Conservation (phyloP, 2,888 invertebrate genomes). For the Desoria tigrina region DNA sequence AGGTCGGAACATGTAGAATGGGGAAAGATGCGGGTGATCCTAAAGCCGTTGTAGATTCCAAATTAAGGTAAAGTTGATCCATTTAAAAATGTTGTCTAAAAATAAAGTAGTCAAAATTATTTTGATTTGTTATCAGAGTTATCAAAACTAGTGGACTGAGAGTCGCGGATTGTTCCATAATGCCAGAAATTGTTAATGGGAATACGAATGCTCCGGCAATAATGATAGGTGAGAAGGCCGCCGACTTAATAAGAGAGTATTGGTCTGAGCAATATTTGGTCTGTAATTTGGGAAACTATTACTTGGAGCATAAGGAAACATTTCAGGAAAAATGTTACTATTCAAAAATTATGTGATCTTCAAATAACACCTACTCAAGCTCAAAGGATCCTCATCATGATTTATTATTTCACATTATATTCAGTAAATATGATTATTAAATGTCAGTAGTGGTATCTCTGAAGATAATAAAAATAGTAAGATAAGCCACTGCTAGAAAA, state of each 20-base stretch:
- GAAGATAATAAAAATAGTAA: too few species aligned
- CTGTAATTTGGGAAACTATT: constrained; percentile 9
- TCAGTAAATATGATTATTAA: too few species aligned
- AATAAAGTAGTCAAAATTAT: not conserved
- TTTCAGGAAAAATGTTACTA: constrained; percentile 25
- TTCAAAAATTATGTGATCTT: constrained; percentile 19
- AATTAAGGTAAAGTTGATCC: constrained; percentile 20
- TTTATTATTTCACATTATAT: too few species aligned
- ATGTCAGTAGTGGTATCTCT: too few species aligned
- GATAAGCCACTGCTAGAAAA: too few species aligned
- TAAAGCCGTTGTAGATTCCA: constrained; percentile 29
- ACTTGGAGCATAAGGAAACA: not conserved
- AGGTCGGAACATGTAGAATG: constrained; percentile 33
- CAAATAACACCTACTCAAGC: too few species aligned
- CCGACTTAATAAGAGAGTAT: constrained; percentile 15
- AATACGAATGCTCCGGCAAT: constrained; percentile 28
- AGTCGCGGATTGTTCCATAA: constrained; percentile 24
- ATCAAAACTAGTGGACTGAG: constrained; percentile 13
- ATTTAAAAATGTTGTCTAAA: not conserved
- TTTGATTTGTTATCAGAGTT: constrained; percentile 19
- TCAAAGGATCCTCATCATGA: too few species aligned
- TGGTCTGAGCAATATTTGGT: constrained; percentile 31
- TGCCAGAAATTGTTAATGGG: constrained; percentile 26
- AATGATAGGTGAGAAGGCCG: constrained; percentile 15
- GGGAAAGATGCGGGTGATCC: constrained; percentile 2